phyloP scores from a whole-genome alignment of 2,888 invertebrate genomes.

The Herminia tarsipennalis region DNA sequence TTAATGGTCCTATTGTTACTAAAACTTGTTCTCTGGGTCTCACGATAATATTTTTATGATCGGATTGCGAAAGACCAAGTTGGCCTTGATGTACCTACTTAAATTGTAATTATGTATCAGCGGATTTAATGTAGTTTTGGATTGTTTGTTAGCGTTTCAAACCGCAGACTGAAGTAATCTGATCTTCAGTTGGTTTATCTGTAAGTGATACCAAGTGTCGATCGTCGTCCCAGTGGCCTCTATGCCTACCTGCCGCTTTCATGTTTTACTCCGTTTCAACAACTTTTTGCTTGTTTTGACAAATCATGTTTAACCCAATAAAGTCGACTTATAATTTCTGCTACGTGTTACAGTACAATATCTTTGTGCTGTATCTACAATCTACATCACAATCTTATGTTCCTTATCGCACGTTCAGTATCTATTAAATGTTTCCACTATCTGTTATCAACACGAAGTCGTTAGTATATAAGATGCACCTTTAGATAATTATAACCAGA shows the following conservation, averaged over 20 bases:
- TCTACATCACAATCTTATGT: no score
- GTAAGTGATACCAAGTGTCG: slow-evolving; percentile 58
- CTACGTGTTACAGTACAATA: slow-evolving; percentile 17
- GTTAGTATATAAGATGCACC: no score
- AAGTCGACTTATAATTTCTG: slow-evolving; percentile 17
- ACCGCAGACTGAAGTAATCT: slow-evolving; percentile 52
- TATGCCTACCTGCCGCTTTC: slow-evolving; percentile 30
- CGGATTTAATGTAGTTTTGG: slow-evolving; percentile 2
- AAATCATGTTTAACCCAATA: slow-evolving; percentile 37
- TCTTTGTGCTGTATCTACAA: no score
- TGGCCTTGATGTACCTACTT: slow-evolving; percentile 38
- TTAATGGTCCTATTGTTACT: slow-evolving; percentile 30
- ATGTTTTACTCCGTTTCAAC: slow-evolving; percentile 53
- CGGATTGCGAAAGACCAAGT: slow-evolving; percentile 18
- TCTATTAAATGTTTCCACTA: not conserved
- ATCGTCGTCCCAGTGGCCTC: slow-evolving; percentile 48
- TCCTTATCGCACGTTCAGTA: not conserved
- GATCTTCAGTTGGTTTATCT: slow-evolving; percentile 42
- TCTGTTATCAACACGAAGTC: no score
- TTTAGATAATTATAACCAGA: no score
- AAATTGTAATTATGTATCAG: slow-evolving; percentile 24
- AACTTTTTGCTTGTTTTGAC: slow-evolving; percentile 57
- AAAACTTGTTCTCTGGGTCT: slow-evolving; percentile 26
- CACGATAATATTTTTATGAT: slow-evolving; percentile 36
- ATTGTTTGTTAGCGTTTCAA: slow-evolving; percentile 38